Evolutionary conservation across 2,888 invertebrate species (phyloP).

Genomic region (Eilema griseolum): DNA sequence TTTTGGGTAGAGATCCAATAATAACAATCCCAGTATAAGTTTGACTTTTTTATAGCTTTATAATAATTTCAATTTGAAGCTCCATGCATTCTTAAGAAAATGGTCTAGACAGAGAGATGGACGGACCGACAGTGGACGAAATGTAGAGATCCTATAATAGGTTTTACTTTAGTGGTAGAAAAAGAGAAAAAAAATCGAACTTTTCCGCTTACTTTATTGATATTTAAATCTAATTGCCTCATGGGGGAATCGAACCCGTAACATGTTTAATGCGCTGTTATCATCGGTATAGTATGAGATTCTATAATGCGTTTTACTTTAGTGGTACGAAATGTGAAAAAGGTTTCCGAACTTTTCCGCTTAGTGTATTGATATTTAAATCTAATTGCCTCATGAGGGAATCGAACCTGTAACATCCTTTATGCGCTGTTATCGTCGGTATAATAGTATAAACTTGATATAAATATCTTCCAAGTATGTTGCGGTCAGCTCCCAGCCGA

Average conservation of each 20-base stretch:
- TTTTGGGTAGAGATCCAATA: too few relatives aligned
- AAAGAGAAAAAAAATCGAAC: background rate
- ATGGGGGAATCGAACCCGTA: background rate
- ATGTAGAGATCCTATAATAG: too few relatives aligned
- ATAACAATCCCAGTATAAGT: background rate
- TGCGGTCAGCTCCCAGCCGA: conserved; percentile 20
- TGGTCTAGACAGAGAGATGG: background rate
- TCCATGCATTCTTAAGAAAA: background rate
- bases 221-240: background rate
- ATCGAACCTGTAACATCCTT: background rate
- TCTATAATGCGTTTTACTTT: too few relatives aligned
- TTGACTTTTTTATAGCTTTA: background rate
- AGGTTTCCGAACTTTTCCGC: background rate
- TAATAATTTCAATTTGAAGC: background rate
- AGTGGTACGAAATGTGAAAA: background rate
- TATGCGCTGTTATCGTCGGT: background rate
- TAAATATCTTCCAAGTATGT: conserved; percentile 15
- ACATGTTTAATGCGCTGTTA: background rate
- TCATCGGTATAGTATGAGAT: background rate
- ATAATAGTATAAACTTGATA: background rate
- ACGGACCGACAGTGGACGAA: too few relatives aligned
- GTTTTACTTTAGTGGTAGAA: too few relatives aligned
- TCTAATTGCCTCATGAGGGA: background rate
- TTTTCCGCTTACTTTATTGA: background rate
- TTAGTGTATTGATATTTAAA: background rate